Conservation (phyloP, 2,797 vertebrate species). For the Microctenopoma steveboyesi region DNA sequence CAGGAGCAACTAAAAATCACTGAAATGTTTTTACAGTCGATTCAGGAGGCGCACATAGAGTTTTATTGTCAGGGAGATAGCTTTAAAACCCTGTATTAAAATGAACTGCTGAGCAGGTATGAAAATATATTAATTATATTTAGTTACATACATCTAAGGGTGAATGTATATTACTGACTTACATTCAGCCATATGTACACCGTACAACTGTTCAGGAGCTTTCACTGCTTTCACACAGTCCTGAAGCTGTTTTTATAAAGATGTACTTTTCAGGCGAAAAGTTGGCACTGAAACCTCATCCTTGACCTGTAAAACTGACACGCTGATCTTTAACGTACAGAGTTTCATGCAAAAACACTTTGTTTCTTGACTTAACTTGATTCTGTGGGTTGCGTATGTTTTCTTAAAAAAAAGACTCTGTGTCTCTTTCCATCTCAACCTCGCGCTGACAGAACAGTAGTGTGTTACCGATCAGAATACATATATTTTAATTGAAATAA, state of each 20-base stretch:
- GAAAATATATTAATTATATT: background rate
- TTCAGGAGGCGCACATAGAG: slow-evolving; percentile 10
- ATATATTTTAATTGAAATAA: too few species aligned
- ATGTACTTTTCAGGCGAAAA: background rate
- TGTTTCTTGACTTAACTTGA: too few species aligned
- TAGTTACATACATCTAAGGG: background rate
- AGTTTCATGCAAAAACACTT: too few species aligned
- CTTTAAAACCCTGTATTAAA: background rate
- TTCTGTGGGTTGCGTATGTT: too few species aligned
- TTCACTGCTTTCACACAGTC: background rate
- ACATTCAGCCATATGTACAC: too few species aligned
- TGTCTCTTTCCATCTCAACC: too few species aligned
- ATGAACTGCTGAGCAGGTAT: background rate
- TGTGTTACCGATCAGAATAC: too few species aligned
- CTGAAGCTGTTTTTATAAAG: background rate
- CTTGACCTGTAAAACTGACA: background rate
- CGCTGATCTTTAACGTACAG: too few species aligned
- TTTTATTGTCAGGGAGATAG: slow-evolving; percentile 20
- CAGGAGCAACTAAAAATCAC: slow-evolving; percentile 9
- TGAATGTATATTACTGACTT: background rate
- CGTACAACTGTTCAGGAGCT: background rate
- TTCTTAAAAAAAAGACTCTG: too few species aligned
- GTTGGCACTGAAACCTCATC: background rate
- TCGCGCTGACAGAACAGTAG: too few species aligned
- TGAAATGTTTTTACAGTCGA: slow-evolving; percentile 26